Base-by-base conservation (phyloP, 2,797 vertebrate genomes). In the Pseudochirops cupreus region DNA sequence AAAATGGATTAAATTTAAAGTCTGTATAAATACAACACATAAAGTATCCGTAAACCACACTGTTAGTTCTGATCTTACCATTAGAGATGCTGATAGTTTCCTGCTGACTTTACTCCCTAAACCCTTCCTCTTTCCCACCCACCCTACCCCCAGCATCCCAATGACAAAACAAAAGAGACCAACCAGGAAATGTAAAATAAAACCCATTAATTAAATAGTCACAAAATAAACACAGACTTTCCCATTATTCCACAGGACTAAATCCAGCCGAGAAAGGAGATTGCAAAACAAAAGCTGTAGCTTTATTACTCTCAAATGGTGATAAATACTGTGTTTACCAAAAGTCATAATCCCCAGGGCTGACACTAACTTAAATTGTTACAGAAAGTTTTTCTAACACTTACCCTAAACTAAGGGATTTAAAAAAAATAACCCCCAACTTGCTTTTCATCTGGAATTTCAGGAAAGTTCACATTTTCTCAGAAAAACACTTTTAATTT, bases 261-360 rank as follows among this genome's bases (percentile, higher is more conserved):
- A 90, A 93, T 97, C 57, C 53, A 95, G 92, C 82, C 90, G 96
- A 94, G 56, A 96, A 97, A 96, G 94, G 56, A 97, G 96, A 92
- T 58, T 93, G 24, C 52, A 95, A 96, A 91, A 94, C 54, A 87
- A 95, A 95, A 96, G 11, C 54, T 93, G 92, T 26, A 92, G 54
- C 94, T 13, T 94, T 96, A 56, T 93, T 92, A 95, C 92, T 16
- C 56, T 91, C 53, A 26, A 91, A 2, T 89, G 2, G 33, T 96
- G 62, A 94, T 56, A 95, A 96, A 96, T 91, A 31, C 50, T 55
- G 50, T 56, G 57, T 92, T 96, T 96, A 94, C 67, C 92, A 62
- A 96, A 95, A 54, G 54, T 93, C 90, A 26, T 59, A 96, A 91
- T 95, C 9, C 33, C 39, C 82, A 26, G 53, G 92, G 57, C 92